Evolutionary conservation across 2,113 vertebrate genomes (phyloP).

Genomic region (Leucosticte australis): DNA sequence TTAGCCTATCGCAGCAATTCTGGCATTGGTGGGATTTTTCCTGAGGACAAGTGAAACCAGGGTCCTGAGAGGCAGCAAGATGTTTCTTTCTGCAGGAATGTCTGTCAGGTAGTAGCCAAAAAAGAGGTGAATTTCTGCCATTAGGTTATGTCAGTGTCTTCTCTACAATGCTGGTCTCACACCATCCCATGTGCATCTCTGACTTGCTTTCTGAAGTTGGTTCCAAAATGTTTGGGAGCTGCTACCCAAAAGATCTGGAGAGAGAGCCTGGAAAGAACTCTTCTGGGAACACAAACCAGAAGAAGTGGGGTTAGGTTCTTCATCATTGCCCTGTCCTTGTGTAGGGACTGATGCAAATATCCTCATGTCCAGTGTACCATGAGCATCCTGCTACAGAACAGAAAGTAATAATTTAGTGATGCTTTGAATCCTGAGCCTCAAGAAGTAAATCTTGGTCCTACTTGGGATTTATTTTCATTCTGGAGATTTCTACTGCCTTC

Average conservation of each 20-base stretch:
- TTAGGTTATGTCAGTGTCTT: not conserved
- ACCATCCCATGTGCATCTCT: not conserved
- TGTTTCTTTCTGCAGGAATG: not conserved
- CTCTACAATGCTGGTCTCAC: not conserved
- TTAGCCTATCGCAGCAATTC: not conserved
- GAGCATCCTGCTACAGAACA: not conserved
- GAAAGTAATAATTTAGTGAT: not conserved
- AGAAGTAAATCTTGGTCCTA: not conserved
- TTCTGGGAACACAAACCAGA: not conserved
- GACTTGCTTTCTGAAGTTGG: not conserved
- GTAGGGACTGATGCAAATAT: not conserved
- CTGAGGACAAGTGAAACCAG: not conserved
- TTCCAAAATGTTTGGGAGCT: not conserved
- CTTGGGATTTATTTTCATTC: not conserved
- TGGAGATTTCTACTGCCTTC: not conserved
- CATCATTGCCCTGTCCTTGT: not conserved
- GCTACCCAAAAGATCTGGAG: not conserved
- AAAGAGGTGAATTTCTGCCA: not conserved
- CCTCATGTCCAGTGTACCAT: not conserved
- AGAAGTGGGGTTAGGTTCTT: not conserved
- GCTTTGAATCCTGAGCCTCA: not conserved
- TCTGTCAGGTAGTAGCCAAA: not conserved
- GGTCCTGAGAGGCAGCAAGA: not conserved
- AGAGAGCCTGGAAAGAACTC: not conserved
- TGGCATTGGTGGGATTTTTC: not conserved